Evolutionary conservation across 2,113 vertebrate genomes (phyloP), one percentile per base, ranked within the genome.

Genomic region (Scortum barcoo): DNA sequence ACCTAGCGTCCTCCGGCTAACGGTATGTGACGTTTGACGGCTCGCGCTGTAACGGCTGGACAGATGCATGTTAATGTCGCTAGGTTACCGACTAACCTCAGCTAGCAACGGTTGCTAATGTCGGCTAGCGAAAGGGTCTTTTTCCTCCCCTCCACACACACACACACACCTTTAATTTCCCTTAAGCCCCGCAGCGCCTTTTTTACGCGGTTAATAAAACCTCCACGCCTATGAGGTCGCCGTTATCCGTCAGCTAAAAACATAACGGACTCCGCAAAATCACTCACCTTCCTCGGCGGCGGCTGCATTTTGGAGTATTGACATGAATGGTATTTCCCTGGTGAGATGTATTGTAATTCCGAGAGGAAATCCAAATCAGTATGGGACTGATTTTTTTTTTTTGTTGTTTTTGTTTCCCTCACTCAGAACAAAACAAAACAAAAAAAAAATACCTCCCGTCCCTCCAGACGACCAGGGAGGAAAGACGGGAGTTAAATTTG

Each of bases 241-340:
- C 26, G 80, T 85, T 84, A 66, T 62, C 74, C 68, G 73, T 46
- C 61, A 28, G 70, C 56, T 81, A 36, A 68, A 68, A 81, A 89
- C 81, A 91, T 88, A 91, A 90, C 89, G 89, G 89, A 78, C 77
- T 56, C 69, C 38, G 56, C n/a, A n/a, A 69, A 80, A 92, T 84
- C 78, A 91, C 96, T 95, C 95, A 98, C 97, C 97, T 97, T 98
- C 95, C 97, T 97, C 95, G 97, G 97, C 93, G 97, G 97, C 85
- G 97, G 97, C 96, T 98, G 97, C 97, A 98, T 98, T 94, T 95
- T 97, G 95, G 84, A 94, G 94, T 91, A 88, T 95, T 94, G 95
- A 95, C 95, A 95, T 95, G 95, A 94, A 96, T 95, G 92, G 90
- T 93, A 68, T 89, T 92, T 94, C 90, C 88, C 88, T 86, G 61